Base-by-base conservation (phyloP, 2,113 vertebrate genomes). In the Siphamia tubifer region DNA sequence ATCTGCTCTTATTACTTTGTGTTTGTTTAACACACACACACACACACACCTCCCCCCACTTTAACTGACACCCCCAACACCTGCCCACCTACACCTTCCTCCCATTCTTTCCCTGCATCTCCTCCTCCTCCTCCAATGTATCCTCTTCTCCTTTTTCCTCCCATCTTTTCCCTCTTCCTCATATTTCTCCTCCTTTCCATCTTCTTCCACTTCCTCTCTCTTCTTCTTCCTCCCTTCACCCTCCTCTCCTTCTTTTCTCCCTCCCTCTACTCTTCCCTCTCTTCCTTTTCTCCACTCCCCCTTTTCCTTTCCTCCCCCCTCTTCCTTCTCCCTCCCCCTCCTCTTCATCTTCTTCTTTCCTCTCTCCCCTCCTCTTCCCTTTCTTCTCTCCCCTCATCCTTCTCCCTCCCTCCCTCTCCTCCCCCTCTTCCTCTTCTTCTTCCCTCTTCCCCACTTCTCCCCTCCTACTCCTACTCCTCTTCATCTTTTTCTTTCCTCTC, bases 1-100 rank as follows among this genome's bases (percentile, higher is more conserved):
- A 35, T 23, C 64, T 68, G 52, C 77, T 66, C 62, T 80, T 86
- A 84, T 86, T 83, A 73, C 75, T 78, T 79, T 65, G 47, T 85
- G 73, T 88, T 91, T 89, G 70, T 82, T 79, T 65, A 71, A 70
- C 74, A 58, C 32, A 62, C 61, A 54, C 36, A 15, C 10, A 13
- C 43, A 70, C 74, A 58, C 32, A 62, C 61, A 54, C 36, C 15
- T 11, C 15, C 43, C 34, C 43, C 15, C n/a, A n/a, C n/a, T n/a
- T n/a, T n/a, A n/a, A n/a, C n/a, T n/a, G n/a, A n/a, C n/a, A n/a
- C n/a, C n/a, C n/a, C n/a, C n/a, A n/a, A n/a, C n/a, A n/a, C n/a
- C n/a, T n/a, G 3, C 43, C 74, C 62, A 68, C 68, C 57, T 47
- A 55, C 51, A 55, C 27, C 60, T 39, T 65, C 16, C 30, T 43